phyloP scores from a whole-genome alignment of 2,888 invertebrate species.

The Leptura quadrifasciata region DNA sequence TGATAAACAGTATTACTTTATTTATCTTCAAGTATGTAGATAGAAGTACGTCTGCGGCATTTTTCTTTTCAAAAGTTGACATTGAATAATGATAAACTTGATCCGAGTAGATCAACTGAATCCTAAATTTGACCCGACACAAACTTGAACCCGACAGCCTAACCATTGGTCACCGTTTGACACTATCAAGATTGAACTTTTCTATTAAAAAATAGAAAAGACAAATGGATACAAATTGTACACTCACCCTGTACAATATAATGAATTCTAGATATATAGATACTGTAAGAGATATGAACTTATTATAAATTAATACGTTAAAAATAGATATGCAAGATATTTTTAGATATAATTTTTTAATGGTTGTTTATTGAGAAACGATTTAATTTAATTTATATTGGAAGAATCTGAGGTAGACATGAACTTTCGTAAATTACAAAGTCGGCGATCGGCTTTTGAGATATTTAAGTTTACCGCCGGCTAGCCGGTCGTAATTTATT shows the following conservation, averaged over 20 bases:
- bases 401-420: constrained; percentile 57
- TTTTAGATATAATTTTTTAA: constrained; percentile 21
- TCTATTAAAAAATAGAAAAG: too few species aligned
- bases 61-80: too few species aligned
- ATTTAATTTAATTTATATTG: constrained; percentile 60
- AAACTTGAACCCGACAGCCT: too few species aligned
- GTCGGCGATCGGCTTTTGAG: constrained; percentile 67
- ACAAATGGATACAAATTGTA: too few species aligned
- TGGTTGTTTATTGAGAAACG: constrained; percentile 49
- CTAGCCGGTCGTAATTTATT: constrained; percentile 65
- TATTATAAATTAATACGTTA: constrained; percentile 17
- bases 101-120: too few species aligned
- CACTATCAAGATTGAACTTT: too few species aligned
- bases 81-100: too few species aligned
- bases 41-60: too few species aligned
- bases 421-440: constrained; percentile 65
- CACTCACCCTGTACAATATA: background rate
- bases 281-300: background rate
- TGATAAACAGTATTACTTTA: too few species aligned
- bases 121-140: too few species aligned
- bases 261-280: constrained; percentile 1
- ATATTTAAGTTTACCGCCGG: constrained; percentile 64
- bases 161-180: too few species aligned
- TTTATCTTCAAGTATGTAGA: too few species aligned
- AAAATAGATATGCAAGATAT: constrained; percentile 37